A percentile compares a stretch with the other conserved stretches of the same genome.
phyloP scores from a whole-genome alignment of 2,113 vertebrate genomes.

The Archocentrus centrarchus region DNA sequence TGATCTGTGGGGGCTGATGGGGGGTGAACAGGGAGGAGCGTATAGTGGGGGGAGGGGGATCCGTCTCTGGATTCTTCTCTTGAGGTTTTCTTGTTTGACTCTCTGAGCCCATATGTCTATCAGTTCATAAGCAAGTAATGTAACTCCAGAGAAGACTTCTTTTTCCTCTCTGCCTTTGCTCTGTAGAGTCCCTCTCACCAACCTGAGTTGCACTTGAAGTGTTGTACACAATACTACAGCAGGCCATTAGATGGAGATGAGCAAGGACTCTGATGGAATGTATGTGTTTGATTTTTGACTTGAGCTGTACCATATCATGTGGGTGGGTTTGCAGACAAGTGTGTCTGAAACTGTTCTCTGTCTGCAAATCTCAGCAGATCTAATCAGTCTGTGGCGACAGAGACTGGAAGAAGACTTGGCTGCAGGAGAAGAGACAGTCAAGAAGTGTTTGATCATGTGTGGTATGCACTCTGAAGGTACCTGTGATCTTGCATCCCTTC shows the following conservation, averaged over 20 bases:
- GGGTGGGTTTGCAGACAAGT: slow-evolving; percentile 60
- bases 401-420: slow-evolving; percentile 83
- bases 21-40: slow-evolving; percentile 38
- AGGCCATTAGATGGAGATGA: slow-evolving; percentile 44
- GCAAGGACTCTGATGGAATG: slow-evolving; percentile 50
- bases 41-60: not conserved
- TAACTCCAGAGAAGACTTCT: slow-evolving; percentile 51
- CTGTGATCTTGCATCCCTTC: slow-evolving; percentile 72
- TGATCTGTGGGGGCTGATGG: slow-evolving; percentile 86
- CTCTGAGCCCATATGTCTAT: slow-evolving; percentile 51
- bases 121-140: slow-evolving; percentile 45
- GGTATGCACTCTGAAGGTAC: slow-evolving; percentile 87
- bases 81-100: slow-evolving; percentile 68
- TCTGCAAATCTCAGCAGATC: slow-evolving; percentile 79
- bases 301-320: slow-evolving; percentile 48
- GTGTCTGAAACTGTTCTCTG: slow-evolving; percentile 71
- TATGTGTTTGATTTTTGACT: slow-evolving; percentile 68
- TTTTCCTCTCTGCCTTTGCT: slow-evolving; percentile 20
- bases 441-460: slow-evolving; percentile 80
- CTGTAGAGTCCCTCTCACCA: slow-evolving; percentile 3
- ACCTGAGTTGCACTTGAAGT: slow-evolving; percentile 15
- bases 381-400: slow-evolving; percentile 85
- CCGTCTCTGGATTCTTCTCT: slow-evolving; percentile 82
- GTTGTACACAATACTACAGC: slow-evolving; percentile 17
- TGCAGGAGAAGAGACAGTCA: slow-evolving; percentile 64